Evolutionary conservation across 2,113 vertebrate genomes (phyloP).

Genomic region (Bolborhynchus lineola): DNA sequence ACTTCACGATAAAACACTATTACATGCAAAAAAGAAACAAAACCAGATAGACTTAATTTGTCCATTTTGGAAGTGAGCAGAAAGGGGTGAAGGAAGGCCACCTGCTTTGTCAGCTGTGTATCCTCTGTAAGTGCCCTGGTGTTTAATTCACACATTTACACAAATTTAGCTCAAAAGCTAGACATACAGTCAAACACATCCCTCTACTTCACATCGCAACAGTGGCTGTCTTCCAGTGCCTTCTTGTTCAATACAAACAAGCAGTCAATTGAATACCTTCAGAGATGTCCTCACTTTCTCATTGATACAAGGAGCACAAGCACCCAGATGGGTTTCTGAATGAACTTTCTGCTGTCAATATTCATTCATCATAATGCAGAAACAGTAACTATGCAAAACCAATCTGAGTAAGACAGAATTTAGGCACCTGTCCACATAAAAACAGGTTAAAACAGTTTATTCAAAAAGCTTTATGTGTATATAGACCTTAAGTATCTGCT

Average conservation of each 20-base stretch:
- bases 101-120: neutral
- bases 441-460: neutral
- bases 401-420: neutral
- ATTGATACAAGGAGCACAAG: neutral
- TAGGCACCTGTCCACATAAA: neutral
- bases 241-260: neutral
- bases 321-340: neutral
- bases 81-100: neutral
- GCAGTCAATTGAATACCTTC: neutral
- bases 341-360: neutral
- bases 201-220: neutral
- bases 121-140: neutral
- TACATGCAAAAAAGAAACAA: neutral
- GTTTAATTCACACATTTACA: neutral
- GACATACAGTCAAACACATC: neutral
- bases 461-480: neutral
- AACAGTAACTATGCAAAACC: neutral
- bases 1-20: neutral
- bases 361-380: neutral
- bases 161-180: neutral
- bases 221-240: neutral
- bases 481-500: neutral
- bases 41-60: neutral
- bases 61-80: neutral
- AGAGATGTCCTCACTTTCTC: neutral